Conservation (phyloP, 2,888 invertebrate genomes). For the Microplitis manilae region DNA sequence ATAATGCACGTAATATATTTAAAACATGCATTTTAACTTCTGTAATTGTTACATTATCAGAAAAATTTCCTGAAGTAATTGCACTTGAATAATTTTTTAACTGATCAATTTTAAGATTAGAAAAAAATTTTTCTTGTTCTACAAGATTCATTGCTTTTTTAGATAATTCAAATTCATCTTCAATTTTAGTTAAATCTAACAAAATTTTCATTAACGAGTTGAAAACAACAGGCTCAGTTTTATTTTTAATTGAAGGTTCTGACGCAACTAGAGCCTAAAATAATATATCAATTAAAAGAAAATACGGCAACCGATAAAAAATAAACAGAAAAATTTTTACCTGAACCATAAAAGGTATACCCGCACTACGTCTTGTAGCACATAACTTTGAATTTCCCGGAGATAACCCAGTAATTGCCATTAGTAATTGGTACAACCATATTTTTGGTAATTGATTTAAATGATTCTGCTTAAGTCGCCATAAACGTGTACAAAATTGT, state of each 20-base stretch:
- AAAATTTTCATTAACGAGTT: slow-evolving; percentile 66
- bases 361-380: slow-evolving; percentile 92
- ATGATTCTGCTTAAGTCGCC: slow-evolving; percentile 72
- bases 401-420: slow-evolving; percentile 73
- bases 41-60: slow-evolving; percentile 53
- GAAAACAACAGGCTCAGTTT: slow-evolving; percentile 68
- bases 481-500: slow-evolving; percentile 80
- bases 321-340: slow-evolving; percentile 67
- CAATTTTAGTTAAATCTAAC: slow-evolving; percentile 59
- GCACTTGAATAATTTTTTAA: slow-evolving; percentile 27
- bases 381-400: slow-evolving; percentile 76
- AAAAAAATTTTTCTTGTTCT: slow-evolving; percentile 57
- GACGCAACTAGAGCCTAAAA: slow-evolving; percentile 84
- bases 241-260: slow-evolving; percentile 78
- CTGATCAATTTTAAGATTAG: slow-evolving; percentile 48
- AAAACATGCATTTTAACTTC: slow-evolving; percentile 84
- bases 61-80: slow-evolving; percentile 19
- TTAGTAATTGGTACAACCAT: slow-evolving; percentile 78
- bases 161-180: slow-evolving; percentile 48
- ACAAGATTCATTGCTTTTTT: slow-evolving; percentile 54
- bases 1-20: slow-evolving; percentile 88
- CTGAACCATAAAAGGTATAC: slow-evolving; percentile 93
- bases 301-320: slow-evolving; percentile 5
- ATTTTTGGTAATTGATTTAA: slow-evolving; percentile 76
- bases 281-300: slow-evolving; percentile 18